Evolutionary conservation across 2,888 invertebrate genomes (phyloP), one percentile per base, ranked within the genome.

Genomic region (Agrotis clavis): DNA sequence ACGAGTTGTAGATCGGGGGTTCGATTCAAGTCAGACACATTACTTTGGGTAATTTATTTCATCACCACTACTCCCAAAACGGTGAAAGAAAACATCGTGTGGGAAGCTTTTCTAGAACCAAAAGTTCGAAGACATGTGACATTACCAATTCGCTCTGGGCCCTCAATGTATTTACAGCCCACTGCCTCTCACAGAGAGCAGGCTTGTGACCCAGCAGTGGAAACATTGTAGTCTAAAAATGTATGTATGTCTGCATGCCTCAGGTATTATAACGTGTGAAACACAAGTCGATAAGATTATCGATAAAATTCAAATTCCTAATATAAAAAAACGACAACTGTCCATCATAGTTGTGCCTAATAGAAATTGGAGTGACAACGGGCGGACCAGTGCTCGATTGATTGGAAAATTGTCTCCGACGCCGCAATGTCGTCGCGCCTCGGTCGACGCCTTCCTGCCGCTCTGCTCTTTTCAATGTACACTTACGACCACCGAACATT

Each of bases 381-480:
- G 77, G 81, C 74, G 77, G 83, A 77, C 87, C 86, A 89, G 81
- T 88, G 91, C 83, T 87, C 90, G 90, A 93, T 94, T 94, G 92
- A 94, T 94, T 94, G 91, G 90, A 92, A 93, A 92, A 95, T 94
- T 93, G 93, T 89, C 88, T 77, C 85, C 82, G 88, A 85, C 90
- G 90, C 88, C 90, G 90, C 90, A 86, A 82, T 88, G 88, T 86
- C 87, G 89, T 90, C 89, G 83, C 71, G 83, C 48, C 90, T 74
- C 64, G 48, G 19, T 30, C 72, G 79, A 66, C 88, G 88, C 86
- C 91, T 89, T 92, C 92, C 92, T 90, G 90, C 84, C 82, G 79
- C 75, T 90, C 76, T 90, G 93, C 90, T 92, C 93, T 90, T 91
- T 93, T 90, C 71, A 79, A 84, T 76, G 74, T 63, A 41, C n/a